A percentile compares a stretch with the other conserved stretches of the same genome.
Conservation (phyloP, 2,113 vertebrate genomes). For the Salvelinus sp. region DNA sequence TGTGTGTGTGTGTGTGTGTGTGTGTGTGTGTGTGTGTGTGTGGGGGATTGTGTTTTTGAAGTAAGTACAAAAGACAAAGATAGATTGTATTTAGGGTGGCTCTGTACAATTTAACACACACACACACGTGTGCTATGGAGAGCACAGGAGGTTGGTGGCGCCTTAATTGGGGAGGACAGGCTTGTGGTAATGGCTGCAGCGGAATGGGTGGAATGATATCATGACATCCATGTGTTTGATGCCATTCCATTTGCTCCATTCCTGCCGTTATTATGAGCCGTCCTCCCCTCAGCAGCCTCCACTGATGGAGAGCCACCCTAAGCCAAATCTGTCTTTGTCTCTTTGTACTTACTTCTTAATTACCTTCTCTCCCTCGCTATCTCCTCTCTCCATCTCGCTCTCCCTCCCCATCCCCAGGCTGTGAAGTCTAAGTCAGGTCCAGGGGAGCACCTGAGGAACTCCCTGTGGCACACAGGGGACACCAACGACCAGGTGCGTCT, state of each 20-base stretch:
- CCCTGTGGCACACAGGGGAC: constrained; percentile 97
- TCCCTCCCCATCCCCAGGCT: constrained; percentile 73
- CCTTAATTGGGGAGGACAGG: background rate
- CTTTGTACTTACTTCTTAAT: constrained; percentile 6
- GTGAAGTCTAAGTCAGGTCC: constrained; percentile 95
- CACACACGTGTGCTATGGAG: background rate
- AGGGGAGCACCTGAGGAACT: constrained; percentile 94
- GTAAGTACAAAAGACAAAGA: background rate
- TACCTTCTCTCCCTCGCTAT: background rate
- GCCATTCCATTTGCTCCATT: too few relatives aligned
- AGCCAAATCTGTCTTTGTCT: background rate
- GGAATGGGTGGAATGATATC: too few relatives aligned
- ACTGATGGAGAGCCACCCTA: background rate
- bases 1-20: too few relatives aligned
- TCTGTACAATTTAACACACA: background rate
- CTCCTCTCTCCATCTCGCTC: background rate
- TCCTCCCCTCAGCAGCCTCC: background rate
- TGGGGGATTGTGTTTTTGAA: background rate
- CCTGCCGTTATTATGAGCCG: too few relatives aligned
- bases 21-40: too few relatives aligned
- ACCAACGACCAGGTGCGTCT: constrained; percentile 94
- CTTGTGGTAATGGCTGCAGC: too few relatives aligned
- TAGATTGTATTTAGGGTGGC: background rate
- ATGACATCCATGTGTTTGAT: too few relatives aligned
- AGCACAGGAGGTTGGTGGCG: background rate